Conservation (phyloP, 2,113 vertebrate species). For the Ptychochromis oligacanthus region DNA sequence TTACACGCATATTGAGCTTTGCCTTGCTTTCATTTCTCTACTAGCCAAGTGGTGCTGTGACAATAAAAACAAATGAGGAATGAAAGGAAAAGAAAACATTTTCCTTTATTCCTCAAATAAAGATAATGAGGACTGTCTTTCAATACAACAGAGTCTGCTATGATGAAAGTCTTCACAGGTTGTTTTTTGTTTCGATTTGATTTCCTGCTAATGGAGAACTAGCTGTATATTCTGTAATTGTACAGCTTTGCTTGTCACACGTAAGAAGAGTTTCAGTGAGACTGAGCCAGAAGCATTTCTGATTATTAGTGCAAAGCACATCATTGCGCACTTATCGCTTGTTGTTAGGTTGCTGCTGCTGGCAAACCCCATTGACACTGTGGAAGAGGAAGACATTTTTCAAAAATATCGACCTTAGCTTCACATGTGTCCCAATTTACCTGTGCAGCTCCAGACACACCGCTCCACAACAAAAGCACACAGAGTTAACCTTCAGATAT, state of each 20-base stretch:
- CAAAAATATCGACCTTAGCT: not conserved
- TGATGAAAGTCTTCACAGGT: constrained; percentile 39
- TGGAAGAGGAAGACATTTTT: not conserved
- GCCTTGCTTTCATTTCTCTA: constrained; percentile 63
- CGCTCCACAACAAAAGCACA: constrained; percentile 24
- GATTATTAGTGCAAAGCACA: not conserved
- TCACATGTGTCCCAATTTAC: constrained; percentile 11
- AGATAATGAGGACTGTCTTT: constrained; percentile 64
- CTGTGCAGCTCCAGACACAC: not conserved
- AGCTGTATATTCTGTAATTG: constrained; percentile 4
- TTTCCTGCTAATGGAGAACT: not conserved
- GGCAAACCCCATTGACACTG: constrained; percentile 2
- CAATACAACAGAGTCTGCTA: constrained; percentile 12
- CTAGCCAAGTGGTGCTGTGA: constrained; percentile 39
- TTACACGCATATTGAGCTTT: constrained; percentile 48
- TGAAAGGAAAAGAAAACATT: constrained; percentile 60
- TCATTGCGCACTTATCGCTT: no score
- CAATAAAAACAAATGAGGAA: constrained; percentile 66
- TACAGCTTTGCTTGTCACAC: constrained; percentile 6
- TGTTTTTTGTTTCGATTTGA: not conserved
- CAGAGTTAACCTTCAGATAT: constrained; percentile 38
- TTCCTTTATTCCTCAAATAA: constrained; percentile 70
- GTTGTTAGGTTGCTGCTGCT: no score
- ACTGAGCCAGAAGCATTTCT: not conserved
- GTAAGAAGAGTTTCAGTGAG: not conserved